Conservation (phyloP, 2,113 vertebrate species). For the Amphilophus citrinellus region DNA sequence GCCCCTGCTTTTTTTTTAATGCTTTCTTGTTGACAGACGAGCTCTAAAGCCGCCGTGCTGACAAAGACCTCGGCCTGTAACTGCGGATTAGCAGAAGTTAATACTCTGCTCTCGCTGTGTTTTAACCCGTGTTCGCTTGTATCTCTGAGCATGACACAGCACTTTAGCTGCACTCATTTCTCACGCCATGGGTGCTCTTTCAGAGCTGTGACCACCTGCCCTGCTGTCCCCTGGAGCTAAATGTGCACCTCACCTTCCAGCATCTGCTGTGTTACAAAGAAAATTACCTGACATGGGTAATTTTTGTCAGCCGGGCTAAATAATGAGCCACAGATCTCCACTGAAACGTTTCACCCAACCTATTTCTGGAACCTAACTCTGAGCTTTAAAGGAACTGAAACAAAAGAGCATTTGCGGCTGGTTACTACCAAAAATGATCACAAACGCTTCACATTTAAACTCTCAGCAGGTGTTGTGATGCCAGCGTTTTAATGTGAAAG, state of each 20-base stretch:
- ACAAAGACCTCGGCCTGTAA: slow-evolving; percentile 30
- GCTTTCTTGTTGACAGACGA: neutral
- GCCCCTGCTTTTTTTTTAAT: neutral
- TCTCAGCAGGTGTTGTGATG: neutral
- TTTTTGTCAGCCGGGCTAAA: slow-evolving; percentile 18
- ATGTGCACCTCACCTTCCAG: neutral
- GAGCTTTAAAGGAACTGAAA: neutral
- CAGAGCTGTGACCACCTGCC: slow-evolving; percentile 8
- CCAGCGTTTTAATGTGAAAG: neutral
- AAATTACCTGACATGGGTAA: neutral
- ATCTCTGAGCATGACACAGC: slow-evolving; percentile 51
- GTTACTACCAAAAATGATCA: neutral
- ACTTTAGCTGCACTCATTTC: slow-evolving; percentile 10
- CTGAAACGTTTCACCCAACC: too few species aligned
- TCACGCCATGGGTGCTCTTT: neutral
- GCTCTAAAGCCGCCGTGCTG: slow-evolving; percentile 30
- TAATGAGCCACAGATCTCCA: neutral
- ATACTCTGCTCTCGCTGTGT: slow-evolving; percentile 15
- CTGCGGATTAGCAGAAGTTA: slow-evolving; percentile 51
- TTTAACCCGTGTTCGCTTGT: neutral
- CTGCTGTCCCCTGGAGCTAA: slow-evolving; percentile 16
- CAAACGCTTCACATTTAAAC: neutral
- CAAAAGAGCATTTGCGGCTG: neutral
- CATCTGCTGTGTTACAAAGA: slow-evolving; percentile 12
- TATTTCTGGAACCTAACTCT: neutral